phyloP scores from a whole-genome alignment of 2,888 invertebrate genomes.

The Melolontha melolontha region DNA sequence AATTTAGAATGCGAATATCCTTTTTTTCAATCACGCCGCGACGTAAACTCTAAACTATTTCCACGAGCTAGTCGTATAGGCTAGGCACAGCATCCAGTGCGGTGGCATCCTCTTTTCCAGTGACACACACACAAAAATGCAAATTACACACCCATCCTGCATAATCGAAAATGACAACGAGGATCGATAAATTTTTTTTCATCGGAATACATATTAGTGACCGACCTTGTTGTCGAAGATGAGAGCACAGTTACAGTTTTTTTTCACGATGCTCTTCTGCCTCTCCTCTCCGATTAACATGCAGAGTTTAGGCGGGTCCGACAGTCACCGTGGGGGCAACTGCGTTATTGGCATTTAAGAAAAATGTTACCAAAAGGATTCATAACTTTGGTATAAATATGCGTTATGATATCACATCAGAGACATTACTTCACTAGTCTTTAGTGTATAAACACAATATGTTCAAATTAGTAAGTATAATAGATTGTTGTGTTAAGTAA shows the following conservation, averaged over 20 bases:
- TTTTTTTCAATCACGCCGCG: neutral
- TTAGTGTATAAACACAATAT: constrained; percentile 39
- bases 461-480: constrained; percentile 41
- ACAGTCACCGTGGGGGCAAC: constrained; percentile 23
- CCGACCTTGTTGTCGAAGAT: constrained; percentile 20
- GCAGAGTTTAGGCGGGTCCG: constrained; percentile 18
- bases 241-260: constrained; percentile 29
- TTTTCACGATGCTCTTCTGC: constrained; percentile 4
- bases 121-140: constrained; percentile 38
- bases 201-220: constrained; percentile 20
- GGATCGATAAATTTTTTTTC: constrained; percentile 27
- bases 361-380: constrained; percentile 38
- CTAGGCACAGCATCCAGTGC: constrained; percentile 2
- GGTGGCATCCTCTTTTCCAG: constrained; percentile 7
- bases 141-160: constrained; percentile 37
- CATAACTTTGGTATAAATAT: constrained; percentile 39
- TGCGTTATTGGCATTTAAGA: constrained; percentile 32
- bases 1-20: too few species aligned
- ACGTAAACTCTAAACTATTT: neutral
- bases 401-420: constrained; percentile 22
- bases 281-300: neutral
- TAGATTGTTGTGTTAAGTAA: neutral
- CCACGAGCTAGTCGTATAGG: constrained; percentile 2
- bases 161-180: constrained; percentile 34
- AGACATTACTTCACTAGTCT: constrained; percentile 35